phyloP scores from a whole-genome alignment of 2,113 vertebrate genomes.

The Diadophis punctatus region DNA sequence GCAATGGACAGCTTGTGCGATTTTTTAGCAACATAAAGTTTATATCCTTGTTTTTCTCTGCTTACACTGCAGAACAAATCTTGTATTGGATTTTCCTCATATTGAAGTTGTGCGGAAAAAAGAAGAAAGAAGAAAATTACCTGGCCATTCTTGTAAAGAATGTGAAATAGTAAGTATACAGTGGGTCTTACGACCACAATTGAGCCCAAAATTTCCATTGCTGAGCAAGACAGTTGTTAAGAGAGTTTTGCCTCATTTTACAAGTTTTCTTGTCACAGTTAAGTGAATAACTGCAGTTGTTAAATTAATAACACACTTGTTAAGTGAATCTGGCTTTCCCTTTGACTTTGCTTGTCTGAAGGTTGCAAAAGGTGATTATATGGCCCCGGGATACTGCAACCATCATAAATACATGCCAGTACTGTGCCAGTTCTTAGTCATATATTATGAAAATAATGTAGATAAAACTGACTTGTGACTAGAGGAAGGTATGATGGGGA shows the following conservation, averaged over 20 bases:
- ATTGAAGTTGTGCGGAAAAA: slow-evolving; percentile 92
- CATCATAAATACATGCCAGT: not conserved
- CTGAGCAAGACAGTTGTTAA: not conserved
- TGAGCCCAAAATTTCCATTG: not conserved
- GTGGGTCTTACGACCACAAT: not conserved
- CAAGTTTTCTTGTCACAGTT: not conserved
- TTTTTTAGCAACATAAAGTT: not conserved
- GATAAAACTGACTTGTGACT: not conserved
- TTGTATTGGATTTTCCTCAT: slow-evolving; percentile 77
- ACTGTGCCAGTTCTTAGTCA: not conserved
- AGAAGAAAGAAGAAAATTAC: slow-evolving; percentile 90
- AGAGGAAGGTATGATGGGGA: not conserved
- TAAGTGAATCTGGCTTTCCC: not conserved
- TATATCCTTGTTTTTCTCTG: not conserved
- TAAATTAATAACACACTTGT: not conserved
- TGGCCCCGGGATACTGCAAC: not conserved
- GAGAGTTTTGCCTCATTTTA: not conserved
- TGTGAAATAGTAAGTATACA: slow-evolving; percentile 87
- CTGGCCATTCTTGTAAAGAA: slow-evolving; percentile 92
- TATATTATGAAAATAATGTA: not conserved
- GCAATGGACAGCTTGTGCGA: not conserved
- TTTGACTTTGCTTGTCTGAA: not conserved
- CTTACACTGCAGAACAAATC: slow-evolving; percentile 65
- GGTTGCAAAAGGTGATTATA: not conserved
- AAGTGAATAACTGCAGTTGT: not conserved